phyloP scores from a whole-genome alignment of 2,113 vertebrate genomes.

The Romanogobio albipinnatus region DNA sequence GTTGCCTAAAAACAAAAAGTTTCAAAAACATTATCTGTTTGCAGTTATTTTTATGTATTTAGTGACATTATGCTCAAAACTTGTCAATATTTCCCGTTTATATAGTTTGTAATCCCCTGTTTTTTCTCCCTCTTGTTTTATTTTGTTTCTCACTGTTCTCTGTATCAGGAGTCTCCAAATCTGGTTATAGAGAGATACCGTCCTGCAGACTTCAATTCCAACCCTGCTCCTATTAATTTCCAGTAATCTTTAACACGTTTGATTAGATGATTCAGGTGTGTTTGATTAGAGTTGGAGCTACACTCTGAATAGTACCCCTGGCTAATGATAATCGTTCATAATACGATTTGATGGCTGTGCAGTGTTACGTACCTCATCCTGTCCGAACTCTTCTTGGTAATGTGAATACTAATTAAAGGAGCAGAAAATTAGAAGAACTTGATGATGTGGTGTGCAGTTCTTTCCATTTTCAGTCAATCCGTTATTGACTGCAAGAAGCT shows the following conservation, averaged over 20 bases:
- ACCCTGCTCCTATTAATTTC: no score
- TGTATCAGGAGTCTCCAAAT: no score
- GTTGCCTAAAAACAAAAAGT: neutral
- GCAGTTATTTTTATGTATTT: neutral
- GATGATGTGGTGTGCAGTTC: neutral
- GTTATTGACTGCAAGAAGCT: neutral
- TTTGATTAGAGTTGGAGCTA: no score
- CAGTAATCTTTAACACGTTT: no score
- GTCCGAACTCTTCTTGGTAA: neutral
- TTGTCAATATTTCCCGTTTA: neutral
- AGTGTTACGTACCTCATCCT: slow-evolving; percentile 16
- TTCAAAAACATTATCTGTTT: neutral
- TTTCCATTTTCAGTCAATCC: neutral
- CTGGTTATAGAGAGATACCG: no score
- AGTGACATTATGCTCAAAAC: neutral
- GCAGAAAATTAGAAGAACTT: neutral
- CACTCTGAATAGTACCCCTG: no score
- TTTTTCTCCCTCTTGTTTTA: neutral
- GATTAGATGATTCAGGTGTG: no score
- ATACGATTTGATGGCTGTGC: neutral
- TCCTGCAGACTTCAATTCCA: no score
- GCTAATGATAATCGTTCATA: no score
- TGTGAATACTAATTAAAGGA: neutral
- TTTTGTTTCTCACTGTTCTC: neutral
- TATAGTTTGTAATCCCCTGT: neutral